phyloP scores from a whole-genome alignment of 2,797 vertebrate genomes.

The Aulostomus chinensis region DNA sequence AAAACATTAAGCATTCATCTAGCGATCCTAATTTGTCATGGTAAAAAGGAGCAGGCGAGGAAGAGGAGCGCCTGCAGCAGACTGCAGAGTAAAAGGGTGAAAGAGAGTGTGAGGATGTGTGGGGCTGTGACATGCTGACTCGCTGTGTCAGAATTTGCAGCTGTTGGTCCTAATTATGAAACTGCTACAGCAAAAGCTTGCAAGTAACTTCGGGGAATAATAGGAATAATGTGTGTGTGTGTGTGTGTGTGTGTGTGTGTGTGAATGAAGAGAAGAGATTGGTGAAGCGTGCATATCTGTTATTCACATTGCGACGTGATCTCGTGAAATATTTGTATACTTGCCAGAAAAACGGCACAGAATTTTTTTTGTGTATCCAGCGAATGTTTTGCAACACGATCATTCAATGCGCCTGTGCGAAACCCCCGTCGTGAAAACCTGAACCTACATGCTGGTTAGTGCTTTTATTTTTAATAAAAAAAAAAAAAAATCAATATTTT shows the following conservation, averaged over 20 bases:
- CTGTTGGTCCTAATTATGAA: slow-evolving; percentile 66
- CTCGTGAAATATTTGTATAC: too few species aligned
- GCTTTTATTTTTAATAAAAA: too few species aligned
- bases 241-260: slow-evolving; percentile 2
- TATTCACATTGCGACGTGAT: too few species aligned
- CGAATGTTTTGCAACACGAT: too few species aligned
- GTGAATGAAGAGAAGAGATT: background rate
- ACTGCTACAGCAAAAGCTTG: slow-evolving; percentile 33
- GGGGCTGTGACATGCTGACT: slow-evolving; percentile 51
- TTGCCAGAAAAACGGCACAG: too few species aligned
- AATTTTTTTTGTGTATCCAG: too few species aligned
- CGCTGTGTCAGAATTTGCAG: slow-evolving; percentile 62
- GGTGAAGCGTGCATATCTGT: slow-evolving; percentile 39
- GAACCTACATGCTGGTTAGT: too few species aligned
- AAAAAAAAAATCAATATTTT: too few species aligned
- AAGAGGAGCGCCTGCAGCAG: slow-evolving; percentile 30
- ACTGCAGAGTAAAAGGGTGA: slow-evolving; percentile 36
- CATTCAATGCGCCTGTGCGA: too few species aligned
- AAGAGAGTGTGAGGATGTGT: slow-evolving; percentile 30
- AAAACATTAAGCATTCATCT: slow-evolving; percentile 37
- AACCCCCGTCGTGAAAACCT: too few species aligned
- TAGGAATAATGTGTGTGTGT: background rate
- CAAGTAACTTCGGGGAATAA: slow-evolving; percentile 27
- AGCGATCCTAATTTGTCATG: slow-evolving; percentile 43
- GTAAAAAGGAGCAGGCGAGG: slow-evolving; percentile 6